Percentiles rank a stretch among this genome's conserved stretches.
phyloP scores from a whole-genome alignment of 2,888 invertebrate genomes.

The Drosophila macrospina region DNA sequence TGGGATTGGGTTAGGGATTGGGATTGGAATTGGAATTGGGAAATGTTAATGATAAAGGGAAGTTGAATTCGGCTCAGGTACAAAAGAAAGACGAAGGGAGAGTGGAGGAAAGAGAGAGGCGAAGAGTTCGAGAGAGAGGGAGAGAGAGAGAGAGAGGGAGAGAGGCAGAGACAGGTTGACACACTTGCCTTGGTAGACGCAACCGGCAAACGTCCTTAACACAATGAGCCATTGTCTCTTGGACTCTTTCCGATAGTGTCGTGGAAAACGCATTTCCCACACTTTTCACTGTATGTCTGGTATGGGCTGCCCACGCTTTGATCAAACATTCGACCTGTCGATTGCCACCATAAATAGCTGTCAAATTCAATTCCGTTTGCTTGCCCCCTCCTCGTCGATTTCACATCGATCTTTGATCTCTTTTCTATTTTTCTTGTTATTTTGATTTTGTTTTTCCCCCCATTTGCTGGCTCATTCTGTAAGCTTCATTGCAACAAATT shows the following conservation, averaged over 20 bases:
- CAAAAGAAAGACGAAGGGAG: slow-evolving; percentile 3
- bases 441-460: not conserved
- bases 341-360: slow-evolving; percentile 69
- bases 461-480: slow-evolving; percentile 38
- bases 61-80: slow-evolving; percentile 33
- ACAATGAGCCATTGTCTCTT: slow-evolving; percentile 65
- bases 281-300: slow-evolving; percentile 5
- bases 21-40: slow-evolving; percentile 1
- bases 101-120: not conserved
- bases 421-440: not conserved
- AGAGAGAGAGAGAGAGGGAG: not conserved
- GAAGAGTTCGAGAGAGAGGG: no score
- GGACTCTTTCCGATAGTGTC: slow-evolving; percentile 56
- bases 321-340: slow-evolving; percentile 54
- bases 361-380: slow-evolving; percentile 64
- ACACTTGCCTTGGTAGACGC: slow-evolving; percentile 56
- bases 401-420: slow-evolving; percentile 9
- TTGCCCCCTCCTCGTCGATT: not conserved
- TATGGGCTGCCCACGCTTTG: slow-evolving; percentile 54
- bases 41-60: slow-evolving; percentile 21
- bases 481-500: slow-evolving; percentile 77
- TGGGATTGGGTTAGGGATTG: slow-evolving; percentile 8
- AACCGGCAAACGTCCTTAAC: slow-evolving; percentile 60
- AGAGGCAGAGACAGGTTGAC: slow-evolving; percentile 41
- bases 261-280: slow-evolving; percentile 69